Evolutionary conservation across 1,140 invertebrate genomes (phyloP).

Genomic region (Copidosoma floridanum): DNA sequence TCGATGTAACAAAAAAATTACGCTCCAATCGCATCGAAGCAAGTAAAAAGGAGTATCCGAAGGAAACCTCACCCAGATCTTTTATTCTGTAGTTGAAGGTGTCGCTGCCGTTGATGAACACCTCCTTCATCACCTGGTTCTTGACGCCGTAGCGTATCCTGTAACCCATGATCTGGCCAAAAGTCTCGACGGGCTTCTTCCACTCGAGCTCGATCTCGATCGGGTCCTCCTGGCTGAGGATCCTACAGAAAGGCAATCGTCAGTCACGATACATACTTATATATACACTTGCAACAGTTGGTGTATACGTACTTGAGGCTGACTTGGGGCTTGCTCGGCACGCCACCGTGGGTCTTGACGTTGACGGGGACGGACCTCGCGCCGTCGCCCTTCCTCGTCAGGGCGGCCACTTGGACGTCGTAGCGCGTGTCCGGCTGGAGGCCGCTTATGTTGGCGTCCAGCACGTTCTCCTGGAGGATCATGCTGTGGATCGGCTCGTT

Average conservation of each 20-base stretch:
- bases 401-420: slow-evolving; percentile 87
- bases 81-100: slow-evolving; percentile 58
- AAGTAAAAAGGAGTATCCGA: not conserved
- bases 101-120: slow-evolving; percentile 58
- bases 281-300: no score
- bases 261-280: not conserved
- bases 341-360: slow-evolving; percentile 89
- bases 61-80: slow-evolving; percentile 51
- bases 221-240: slow-evolving; percentile 74
- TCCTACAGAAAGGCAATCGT: slow-evolving; percentile 42
- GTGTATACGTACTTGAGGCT: slow-evolving; percentile 73
- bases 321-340: slow-evolving; percentile 82
- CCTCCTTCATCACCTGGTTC: slow-evolving; percentile 74
- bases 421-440: slow-evolving; percentile 92
- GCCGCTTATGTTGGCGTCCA: slow-evolving; percentile 81
- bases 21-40: not conserved
- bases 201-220: slow-evolving; percentile 88
- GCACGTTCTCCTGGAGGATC: slow-evolving; percentile 66
- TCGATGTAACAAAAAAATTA: no score
- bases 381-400: slow-evolving; percentile 93
- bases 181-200: slow-evolving; percentile 81
- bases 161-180: slow-evolving; percentile 84
- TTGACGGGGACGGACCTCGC: slow-evolving; percentile 78
- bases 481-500: slow-evolving; percentile 84
- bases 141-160: slow-evolving; percentile 84